A percentile compares a stretch with the other conserved stretches of the same genome.
Conservation (phyloP, 2,888 invertebrate genomes). For the Loripinus fragilis region DNA sequence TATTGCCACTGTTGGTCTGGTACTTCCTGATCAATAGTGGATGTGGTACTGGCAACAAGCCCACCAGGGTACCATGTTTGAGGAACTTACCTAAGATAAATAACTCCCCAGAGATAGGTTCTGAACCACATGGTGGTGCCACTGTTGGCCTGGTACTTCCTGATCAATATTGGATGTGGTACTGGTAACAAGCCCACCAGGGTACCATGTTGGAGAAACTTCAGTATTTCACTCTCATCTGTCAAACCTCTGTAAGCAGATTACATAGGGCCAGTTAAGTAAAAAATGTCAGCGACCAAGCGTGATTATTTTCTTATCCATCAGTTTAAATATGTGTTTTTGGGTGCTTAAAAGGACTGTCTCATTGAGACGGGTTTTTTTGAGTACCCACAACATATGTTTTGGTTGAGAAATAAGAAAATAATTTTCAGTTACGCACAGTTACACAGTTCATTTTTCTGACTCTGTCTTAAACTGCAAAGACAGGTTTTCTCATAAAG, state of each 20-base stretch:
- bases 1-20: constrained; percentile 99
- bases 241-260: constrained; percentile 92
- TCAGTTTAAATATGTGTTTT: no score
- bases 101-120: constrained; percentile 99
- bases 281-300: no score
- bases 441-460: no score
- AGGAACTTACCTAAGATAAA: constrained; percentile 97
- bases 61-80: constrained; percentile 91
- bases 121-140: constrained; percentile 99
- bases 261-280: no score
- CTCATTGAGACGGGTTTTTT: no score
- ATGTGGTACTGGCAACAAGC: constrained; percentile 98
- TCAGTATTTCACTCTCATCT: constrained; percentile 99
- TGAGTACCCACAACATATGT: no score
- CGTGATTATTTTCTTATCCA: no score
- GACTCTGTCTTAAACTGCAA: no score
- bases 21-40: constrained; percentile 99
- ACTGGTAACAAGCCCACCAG: constrained; percentile 94
- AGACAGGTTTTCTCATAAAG: no score
- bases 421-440: no score
- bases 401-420: no score
- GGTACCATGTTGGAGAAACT: constrained; percentile 97
- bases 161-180: constrained; percentile 99
- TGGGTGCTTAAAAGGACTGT: no score
- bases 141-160: constrained; percentile 99